phyloP scores from a whole-genome alignment of 1,140 invertebrate genomes.

The Aphelinus atriplicis region DNA sequence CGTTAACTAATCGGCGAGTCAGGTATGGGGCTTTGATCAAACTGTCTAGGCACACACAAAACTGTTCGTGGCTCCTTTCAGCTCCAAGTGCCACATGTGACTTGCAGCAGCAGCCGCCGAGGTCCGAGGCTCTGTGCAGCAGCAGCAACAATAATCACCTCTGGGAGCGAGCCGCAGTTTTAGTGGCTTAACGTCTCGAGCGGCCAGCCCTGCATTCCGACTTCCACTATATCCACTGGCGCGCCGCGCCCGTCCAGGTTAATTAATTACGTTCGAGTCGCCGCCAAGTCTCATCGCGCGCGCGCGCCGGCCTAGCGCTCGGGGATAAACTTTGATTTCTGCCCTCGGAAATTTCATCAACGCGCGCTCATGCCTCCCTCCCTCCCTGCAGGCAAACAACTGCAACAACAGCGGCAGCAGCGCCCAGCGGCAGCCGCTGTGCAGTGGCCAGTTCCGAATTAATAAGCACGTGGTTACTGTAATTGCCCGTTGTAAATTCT shows the following conservation, averaged over 20 bases:
- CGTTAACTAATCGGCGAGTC: too few relatives aligned
- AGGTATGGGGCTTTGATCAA: too few relatives aligned
- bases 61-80: not conserved
- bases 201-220: not conserved
- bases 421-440: too few relatives aligned
- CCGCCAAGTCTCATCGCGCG: not conserved
- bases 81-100: not conserved
- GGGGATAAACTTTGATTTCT: slow-evolving; percentile 25
- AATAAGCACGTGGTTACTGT: slow-evolving; percentile 31
- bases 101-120: not conserved
- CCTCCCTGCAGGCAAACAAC: not conserved
- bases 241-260: not conserved
- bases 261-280: slow-evolving; percentile 4
- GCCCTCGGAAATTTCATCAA: slow-evolving; percentile 12
- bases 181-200: slow-evolving; percentile 5
- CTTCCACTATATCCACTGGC: not conserved
- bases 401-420: too few relatives aligned
- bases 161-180: not conserved
- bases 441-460: slow-evolving; percentile 2
- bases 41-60: too few relatives aligned
- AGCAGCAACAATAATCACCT: not conserved
- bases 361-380: not conserved
- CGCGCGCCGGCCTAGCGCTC: not conserved
- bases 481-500: slow-evolving; percentile 24
- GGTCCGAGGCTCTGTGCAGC: not conserved